A percentile compares a stretch with the other conserved stretches of the same genome.
These are phyloP conservation scores for Monarcha castaneiventris DNA, from an alignment of 2,113 vertebrate genomes.

Conservation along the genomic window DNA sequence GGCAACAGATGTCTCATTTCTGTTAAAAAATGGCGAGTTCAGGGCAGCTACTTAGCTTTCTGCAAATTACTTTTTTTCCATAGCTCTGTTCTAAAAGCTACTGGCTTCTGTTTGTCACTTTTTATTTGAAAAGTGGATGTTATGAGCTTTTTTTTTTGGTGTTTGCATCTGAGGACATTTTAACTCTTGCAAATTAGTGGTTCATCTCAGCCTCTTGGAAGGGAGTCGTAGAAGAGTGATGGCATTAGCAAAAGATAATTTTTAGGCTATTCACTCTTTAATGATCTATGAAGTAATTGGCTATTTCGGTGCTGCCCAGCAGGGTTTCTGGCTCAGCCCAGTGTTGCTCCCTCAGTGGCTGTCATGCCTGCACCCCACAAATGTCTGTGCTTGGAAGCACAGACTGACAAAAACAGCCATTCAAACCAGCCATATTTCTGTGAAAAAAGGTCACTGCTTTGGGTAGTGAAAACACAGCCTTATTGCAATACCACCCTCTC, in stretches of 20 bases:
- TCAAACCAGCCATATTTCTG: background rate
- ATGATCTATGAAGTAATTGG: background rate
- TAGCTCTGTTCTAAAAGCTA: background rate
- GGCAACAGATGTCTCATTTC: background rate
- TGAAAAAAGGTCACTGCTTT: background rate
- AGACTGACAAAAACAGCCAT: background rate
- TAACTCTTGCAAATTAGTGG: background rate
- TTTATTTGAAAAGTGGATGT: background rate
- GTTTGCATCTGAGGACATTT: background rate
- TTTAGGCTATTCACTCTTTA: background rate
- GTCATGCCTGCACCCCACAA: accelerated
- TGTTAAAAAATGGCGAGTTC: background rate
- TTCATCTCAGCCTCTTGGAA: background rate
- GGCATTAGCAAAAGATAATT: background rate
- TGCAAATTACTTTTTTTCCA: background rate
- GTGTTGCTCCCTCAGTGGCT: background rate
- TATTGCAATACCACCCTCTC: background rate
- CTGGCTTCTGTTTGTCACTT: background rate
- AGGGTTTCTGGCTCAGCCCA: background rate
- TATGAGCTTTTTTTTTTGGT: background rate
- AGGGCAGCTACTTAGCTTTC: background rate
- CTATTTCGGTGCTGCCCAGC: background rate
- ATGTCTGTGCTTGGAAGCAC: background rate
- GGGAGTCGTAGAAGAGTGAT: background rate
- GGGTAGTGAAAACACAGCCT: background rate